Evolutionary conservation across 2,113 vertebrate species (phyloP).

Genomic region (Ictalurus punctatus): DNA sequence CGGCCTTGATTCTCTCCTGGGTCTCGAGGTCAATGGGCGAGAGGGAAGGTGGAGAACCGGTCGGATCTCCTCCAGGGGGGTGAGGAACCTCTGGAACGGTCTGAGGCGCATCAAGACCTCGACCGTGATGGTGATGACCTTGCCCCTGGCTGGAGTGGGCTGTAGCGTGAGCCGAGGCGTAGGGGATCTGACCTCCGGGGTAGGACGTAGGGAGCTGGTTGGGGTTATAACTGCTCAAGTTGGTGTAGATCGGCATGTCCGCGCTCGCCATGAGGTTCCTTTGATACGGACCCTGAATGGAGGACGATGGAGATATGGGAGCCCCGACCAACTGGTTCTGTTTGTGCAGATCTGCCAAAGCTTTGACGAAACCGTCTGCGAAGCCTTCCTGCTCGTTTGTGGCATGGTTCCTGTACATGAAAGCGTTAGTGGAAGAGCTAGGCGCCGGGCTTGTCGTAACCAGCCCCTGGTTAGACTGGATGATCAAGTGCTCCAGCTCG

Average conservation of each 20-base stretch:
- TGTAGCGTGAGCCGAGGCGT: slow-evolving; percentile 45
- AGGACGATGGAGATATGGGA: slow-evolving; percentile 64
- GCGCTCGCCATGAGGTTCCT: slow-evolving; percentile 55
- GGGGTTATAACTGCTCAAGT: slow-evolving; percentile 69
- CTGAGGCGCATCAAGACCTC: slow-evolving; percentile 70
- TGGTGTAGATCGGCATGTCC: slow-evolving; percentile 74
- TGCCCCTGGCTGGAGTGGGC: slow-evolving; percentile 57
- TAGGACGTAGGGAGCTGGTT: slow-evolving; percentile 61
- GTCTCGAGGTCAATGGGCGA: slow-evolving; percentile 76
- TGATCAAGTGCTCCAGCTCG: slow-evolving; percentile 64
- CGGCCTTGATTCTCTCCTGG: slow-evolving; percentile 77
- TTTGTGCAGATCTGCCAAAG: slow-evolving; percentile 76
- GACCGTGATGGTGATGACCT: slow-evolving; percentile 48
- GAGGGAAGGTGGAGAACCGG: slow-evolving; percentile 68
- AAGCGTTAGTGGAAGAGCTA: slow-evolving; percentile 55
- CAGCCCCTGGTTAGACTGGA: slow-evolving; percentile 64
- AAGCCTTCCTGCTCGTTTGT: slow-evolving; percentile 77
- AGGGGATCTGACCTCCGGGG: slow-evolving; percentile 49
- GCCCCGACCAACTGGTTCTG: slow-evolving; percentile 74
- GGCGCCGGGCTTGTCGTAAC: slow-evolving; percentile 60
- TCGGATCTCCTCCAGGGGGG: slow-evolving; percentile 52
- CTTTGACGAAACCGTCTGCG: slow-evolving; percentile 75
- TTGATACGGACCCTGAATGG: slow-evolving; percentile 59
- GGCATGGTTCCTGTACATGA: slow-evolving; percentile 70
- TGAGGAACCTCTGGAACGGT: slow-evolving; percentile 71